Evolutionary conservation across 2,797 vertebrate genomes (phyloP).

Genomic region (Megaceryle alcyon): DNA sequence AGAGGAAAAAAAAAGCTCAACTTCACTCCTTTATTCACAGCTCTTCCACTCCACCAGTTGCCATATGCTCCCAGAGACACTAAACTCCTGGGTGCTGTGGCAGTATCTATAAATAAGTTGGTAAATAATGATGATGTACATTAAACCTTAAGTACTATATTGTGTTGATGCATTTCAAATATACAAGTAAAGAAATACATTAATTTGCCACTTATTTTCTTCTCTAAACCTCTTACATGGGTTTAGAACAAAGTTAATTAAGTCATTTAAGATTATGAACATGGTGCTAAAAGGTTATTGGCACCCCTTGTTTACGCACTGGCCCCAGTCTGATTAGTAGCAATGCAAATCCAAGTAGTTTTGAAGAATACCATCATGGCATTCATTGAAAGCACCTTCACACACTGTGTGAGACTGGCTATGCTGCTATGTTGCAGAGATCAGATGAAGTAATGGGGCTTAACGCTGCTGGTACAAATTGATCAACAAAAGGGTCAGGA

Average conservation of each 20-base stretch:
- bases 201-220: background rate
- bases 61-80: background rate
- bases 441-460: background rate
- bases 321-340: background rate
- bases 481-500: background rate
- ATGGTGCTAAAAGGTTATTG: background rate
- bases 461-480: background rate
- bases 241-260: background rate
- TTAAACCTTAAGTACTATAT: background rate
- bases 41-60: background rate
- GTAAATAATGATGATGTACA: background rate
- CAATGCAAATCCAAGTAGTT: background rate
- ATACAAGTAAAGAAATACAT: background rate
- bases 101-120: background rate
- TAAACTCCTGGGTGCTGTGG: background rate
- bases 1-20: background rate
- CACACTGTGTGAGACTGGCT: background rate
- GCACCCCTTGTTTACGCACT: background rate
- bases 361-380: background rate
- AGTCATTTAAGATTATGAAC: background rate
- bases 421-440: background rate
- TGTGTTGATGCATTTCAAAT: background rate
- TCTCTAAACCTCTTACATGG: background rate
- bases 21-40: background rate
- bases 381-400: background rate